Evolutionary conservation across 2,797 vertebrate species (phyloP).

Genomic region (Micrastur ruficollis): DNA sequence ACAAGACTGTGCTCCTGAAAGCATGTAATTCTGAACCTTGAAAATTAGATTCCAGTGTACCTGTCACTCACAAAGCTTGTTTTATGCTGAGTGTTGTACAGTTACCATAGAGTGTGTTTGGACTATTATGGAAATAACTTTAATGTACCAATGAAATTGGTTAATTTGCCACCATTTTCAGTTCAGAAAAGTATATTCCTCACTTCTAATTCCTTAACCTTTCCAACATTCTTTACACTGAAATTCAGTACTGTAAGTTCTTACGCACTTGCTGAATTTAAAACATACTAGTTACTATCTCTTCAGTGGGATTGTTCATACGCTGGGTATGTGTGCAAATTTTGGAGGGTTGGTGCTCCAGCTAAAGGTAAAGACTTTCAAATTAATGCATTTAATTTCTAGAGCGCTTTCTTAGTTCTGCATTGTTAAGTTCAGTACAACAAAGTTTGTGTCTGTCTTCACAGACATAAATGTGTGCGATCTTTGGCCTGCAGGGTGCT

Average conservation of each 20-base stretch:
- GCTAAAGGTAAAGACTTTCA: not conserved
- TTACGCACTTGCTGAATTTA: not conserved
- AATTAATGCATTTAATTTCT: not conserved
- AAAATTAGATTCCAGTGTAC: not conserved
- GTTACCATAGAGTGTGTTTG: not conserved
- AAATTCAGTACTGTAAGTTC: not conserved
- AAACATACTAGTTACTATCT: not conserved
- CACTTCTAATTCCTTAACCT: not conserved
- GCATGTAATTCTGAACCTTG: not conserved
- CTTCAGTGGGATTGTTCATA: not conserved
- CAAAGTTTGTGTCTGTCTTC: not conserved
- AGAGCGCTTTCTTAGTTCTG: not conserved
- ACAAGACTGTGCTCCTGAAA: not conserved
- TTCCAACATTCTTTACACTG: not conserved
- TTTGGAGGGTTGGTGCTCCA: not conserved
- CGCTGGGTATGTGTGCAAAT: not conserved
- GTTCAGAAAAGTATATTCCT: not conserved
- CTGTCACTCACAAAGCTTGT: not conserved
- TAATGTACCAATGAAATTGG: not conserved
- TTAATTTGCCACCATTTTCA: not conserved
- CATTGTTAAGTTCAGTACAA: not conserved
- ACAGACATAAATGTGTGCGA: rapidly evolving
- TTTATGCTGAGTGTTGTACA: not conserved
- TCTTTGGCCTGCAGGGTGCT: rapidly evolving
- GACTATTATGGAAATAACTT: not conserved